Evolutionary conservation across 2,797 vertebrate species (phyloP).

Genomic region (Micropoecilia bifurca): DNA sequence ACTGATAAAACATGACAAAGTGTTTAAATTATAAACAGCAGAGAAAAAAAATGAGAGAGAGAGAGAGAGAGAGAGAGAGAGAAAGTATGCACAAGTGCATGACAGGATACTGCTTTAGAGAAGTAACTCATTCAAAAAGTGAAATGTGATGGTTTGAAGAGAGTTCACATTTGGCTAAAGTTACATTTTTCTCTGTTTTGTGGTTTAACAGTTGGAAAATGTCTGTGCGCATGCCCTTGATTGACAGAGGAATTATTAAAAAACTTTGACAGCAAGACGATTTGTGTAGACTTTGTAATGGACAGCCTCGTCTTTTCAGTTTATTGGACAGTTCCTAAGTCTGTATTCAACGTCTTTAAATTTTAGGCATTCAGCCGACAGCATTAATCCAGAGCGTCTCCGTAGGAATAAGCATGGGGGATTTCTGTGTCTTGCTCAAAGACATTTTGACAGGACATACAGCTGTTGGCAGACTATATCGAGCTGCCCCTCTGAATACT

Average conservation of each 20-base stretch:
- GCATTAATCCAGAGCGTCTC: slow-evolving; percentile 55
- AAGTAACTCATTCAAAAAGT: slow-evolving; percentile 19
- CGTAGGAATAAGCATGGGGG: slow-evolving; percentile 49
- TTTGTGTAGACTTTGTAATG: slow-evolving; percentile 11
- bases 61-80: neutral
- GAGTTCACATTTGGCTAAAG: slow-evolving; percentile 6
- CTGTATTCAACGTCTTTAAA: slow-evolving; percentile 37
- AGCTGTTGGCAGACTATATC: slow-evolving; percentile 46
- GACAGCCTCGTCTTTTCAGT: slow-evolving; percentile 26
- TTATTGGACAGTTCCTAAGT: slow-evolving; percentile 37
- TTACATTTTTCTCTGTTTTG: slow-evolving; percentile 4
- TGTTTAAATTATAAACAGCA: slow-evolving; percentile 39
- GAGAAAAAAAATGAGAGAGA: neutral
- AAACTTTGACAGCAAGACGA: slow-evolving; percentile 10
- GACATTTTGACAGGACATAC: slow-evolving; percentile 59
- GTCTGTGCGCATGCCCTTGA: neutral
- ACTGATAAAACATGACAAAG: slow-evolving; percentile 38
- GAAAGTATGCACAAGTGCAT: slow-evolving; percentile 2
- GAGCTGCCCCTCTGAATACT: slow-evolving; percentile 25
- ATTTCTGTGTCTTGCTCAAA: slow-evolving; percentile 53
- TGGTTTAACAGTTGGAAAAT: slow-evolving; percentile 14
- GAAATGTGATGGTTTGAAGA: neutral
- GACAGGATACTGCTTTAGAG: slow-evolving; percentile 19
- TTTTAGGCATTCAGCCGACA: slow-evolving; percentile 39
- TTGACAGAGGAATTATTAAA: neutral